phyloP scores from a whole-genome alignment of 2,888 invertebrate genomes.

The Lepidocyrtinus sp. region DNA sequence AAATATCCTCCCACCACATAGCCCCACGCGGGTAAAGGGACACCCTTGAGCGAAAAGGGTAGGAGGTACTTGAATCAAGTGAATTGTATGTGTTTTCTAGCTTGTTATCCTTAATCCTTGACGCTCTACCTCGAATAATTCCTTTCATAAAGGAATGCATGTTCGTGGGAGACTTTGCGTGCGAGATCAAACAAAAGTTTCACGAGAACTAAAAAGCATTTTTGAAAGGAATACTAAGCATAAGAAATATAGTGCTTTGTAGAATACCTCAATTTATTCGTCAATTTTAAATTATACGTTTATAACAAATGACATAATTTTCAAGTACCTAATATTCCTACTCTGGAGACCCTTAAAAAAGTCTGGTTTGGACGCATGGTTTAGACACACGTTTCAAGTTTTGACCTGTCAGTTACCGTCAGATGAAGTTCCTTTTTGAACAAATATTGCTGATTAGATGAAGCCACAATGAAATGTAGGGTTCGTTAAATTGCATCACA shows the following conservation, averaged over 20 bases:
- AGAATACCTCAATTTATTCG: not conserved
- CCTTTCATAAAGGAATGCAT: too few species aligned
- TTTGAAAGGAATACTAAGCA: too few species aligned
- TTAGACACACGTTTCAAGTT: too few species aligned
- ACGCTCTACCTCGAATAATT: too few species aligned
- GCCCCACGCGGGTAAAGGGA: not conserved
- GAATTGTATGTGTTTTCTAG: conserved; percentile 16
- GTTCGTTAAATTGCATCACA: conserved; percentile 20
- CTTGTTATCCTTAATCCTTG: too few species aligned
- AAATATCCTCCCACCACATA: conserved; percentile 32
- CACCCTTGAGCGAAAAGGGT: not conserved
- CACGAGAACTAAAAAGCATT: too few species aligned
- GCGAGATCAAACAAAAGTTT: not conserved
- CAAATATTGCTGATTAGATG: not conserved
- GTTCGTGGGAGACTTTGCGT: not conserved
- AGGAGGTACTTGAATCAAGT: conserved; percentile 31
- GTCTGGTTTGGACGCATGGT: too few species aligned
- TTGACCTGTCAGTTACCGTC: not conserved
- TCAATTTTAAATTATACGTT: not conserved
- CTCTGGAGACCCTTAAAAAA: too few species aligned
- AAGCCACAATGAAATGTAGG: not conserved
- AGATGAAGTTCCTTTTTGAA: not conserved
- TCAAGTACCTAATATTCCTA: not conserved
- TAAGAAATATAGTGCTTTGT: not conserved
- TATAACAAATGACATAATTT: not conserved